Evolutionary conservation across 2,888 invertebrate species (phyloP), one percentile per base, ranked within the genome.

Genomic region (Trachelus tabidus): DNA sequence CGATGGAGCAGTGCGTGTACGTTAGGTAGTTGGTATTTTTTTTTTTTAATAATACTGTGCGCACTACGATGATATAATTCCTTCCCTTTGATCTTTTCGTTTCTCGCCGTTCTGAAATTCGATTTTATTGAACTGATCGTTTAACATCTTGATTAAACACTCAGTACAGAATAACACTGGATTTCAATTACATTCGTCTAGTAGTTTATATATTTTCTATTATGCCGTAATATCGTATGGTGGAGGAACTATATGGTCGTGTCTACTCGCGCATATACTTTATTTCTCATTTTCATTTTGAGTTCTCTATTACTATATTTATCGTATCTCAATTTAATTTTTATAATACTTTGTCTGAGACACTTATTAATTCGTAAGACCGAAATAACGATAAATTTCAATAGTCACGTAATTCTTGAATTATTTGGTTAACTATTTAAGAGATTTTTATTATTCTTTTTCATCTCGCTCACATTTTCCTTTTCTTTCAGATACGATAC

Each of bases 201-300:
- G 12, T 71, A 71, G 31, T 33, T 71, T 71, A 71, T 33, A 71
- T 11, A 33, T 71, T 33, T 71, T 56, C 23, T 56, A 56, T 56
- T 56, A 56, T 56, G 56, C 56, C 56, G 56, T 56, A 56, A 82
- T 84, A 80, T 82, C 83, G 83, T 88, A 86, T 89, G 83, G 83
- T 87, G 86, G 86, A 89, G 89, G 89, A 88, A 89, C 88, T 89
- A 89, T 89, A 82, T 83, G 82, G 80, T 56, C 85, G 82, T 82
- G 85, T 87, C 86, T 87, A 86, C 85, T 84, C 83, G 82, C 82
- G 68, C 82, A 79, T 76, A 77, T 35, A 37, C 34, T 77, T 77
- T 76, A n/a, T 75, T 79, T 69, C 76, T 76, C 75, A 73, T 68
- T 79, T 34, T 80, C 78, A 73, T 79, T 81, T 69, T 74, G 75